These are phyloP conservation scores for Psittacula cyanocephala DNA, from an alignment of 2,113 vertebrate genomes.

Conservation along the genomic window DNA sequence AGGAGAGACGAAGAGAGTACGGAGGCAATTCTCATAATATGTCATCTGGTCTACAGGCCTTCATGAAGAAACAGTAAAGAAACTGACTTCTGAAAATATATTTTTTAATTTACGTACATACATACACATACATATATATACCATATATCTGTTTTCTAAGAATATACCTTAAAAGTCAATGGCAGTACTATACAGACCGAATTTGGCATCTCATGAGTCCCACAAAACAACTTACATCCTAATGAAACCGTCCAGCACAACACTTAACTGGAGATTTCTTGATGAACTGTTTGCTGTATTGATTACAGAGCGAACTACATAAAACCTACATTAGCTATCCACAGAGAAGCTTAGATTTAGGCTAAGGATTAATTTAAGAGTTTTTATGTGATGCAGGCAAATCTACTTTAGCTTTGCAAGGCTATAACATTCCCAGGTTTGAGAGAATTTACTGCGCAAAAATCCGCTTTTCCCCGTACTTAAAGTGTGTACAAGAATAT, in stretches of 20 bases:
- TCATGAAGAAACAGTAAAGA: neutral
- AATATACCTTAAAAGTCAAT: neutral
- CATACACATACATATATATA: rapidly evolving
- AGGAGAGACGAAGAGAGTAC: neutral
- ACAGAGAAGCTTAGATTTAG: neutral
- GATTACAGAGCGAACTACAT: neutral
- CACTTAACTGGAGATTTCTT: neutral
- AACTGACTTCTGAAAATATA: neutral
- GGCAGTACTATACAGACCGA: neutral
- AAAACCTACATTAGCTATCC: constrained; percentile 6
- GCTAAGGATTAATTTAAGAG: constrained; percentile 46
- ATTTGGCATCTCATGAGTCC: too few relatives aligned
- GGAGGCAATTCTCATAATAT: rapidly evolving
- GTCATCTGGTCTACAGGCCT: neutral
- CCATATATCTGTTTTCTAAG: neutral
- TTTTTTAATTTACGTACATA: neutral
- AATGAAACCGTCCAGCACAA: neutral
- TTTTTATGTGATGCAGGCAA: constrained; percentile 11
- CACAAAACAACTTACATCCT: neutral
- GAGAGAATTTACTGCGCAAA: constrained; percentile 24
- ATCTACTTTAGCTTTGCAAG: constrained; percentile 47
- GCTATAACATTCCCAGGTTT: neutral
- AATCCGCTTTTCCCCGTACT: constrained; percentile 33
- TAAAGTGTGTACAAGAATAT: neutral
- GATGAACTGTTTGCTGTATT: neutral